phyloP scores from a whole-genome alignment of 2,113 vertebrate species.

The Loxodonta africana region DNA sequence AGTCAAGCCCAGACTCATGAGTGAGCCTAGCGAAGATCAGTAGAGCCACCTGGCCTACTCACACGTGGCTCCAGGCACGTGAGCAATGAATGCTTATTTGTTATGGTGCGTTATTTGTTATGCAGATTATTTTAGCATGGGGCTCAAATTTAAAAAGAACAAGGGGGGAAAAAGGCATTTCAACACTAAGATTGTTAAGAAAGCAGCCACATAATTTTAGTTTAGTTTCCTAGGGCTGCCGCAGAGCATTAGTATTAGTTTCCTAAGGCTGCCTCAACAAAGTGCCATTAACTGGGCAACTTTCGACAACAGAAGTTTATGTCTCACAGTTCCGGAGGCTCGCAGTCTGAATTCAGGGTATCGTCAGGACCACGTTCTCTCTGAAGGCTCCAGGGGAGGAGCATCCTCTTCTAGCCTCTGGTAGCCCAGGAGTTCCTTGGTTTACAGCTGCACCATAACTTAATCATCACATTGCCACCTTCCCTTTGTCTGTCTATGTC shows the following conservation, averaged over 20 bases:
- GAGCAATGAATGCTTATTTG: neutral
- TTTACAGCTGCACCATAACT: neutral
- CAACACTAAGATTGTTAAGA: conserved; percentile 23
- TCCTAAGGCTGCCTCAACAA: neutral
- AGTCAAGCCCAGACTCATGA: neutral
- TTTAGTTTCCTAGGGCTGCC: neutral
- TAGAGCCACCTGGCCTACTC: neutral
- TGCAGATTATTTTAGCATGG: neutral
- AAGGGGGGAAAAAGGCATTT: neutral
- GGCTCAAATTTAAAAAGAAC: conserved; percentile 7
- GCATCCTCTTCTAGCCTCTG: neutral
- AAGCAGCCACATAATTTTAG: neutral
- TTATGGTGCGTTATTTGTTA: neutral
- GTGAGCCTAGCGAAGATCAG: neutral
- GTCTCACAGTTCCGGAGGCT: neutral
- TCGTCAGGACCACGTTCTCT: neutral
- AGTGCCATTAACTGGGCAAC: neutral
- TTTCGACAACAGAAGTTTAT: neutral
- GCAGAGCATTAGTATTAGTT: neutral
- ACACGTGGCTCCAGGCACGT: neutral
- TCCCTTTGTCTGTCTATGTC: neutral
- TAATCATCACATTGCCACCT: neutral
- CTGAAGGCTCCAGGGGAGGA: neutral
- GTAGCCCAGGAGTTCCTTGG: neutral
- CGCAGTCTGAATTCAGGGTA: neutral